Evolutionary conservation across 2,888 invertebrate species (phyloP), one percentile per base, ranked within the genome.

Genomic region (Eristalis pertinax): DNA sequence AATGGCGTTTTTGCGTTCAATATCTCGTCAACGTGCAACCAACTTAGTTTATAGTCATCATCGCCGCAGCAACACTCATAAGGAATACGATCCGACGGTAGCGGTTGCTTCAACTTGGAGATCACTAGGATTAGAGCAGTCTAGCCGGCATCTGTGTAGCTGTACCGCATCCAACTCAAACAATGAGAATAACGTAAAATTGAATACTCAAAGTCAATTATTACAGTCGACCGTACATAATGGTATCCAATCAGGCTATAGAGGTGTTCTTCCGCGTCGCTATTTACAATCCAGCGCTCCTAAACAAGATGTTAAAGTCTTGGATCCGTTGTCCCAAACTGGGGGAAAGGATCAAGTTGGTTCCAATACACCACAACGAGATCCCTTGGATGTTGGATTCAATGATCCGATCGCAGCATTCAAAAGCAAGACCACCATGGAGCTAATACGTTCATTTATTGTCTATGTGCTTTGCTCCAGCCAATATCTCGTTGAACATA

Each of bases 341-440:
- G 22, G 15, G 58, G 2, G 22, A 43, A 50, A 64, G 15, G 38
- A 64, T 24, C 80, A 64, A 64, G 89, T 90, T 64, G 89, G 84
- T n/a, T 89, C 90, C 5, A 89, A 89, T 8, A 88, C 89, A 41
- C 91, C 92, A 10, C 92, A 91, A 84, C 91, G 92, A 13, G 97
- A 97, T 93, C 96, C 96, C 2, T 94, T 98, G 90, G 98, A 98
- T 93, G 95, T 97, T 89, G 95, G 95, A 89, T 99, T 99, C 94
- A 96, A 96, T 93, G 97, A 98, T 94, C 96, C 97, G 32, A 94
- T 96, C 90, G 98, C 98, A 90, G 97, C 99, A 32, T 99, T 98
- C 94, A 97, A 98, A 93, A 98, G 98, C 94, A 99, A 99, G 94
- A 98, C 97, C 90, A 98, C 97, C 89, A 96, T 95, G 94, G 99